Evolutionary conservation across 1,140 invertebrate genomes (phyloP).

Genomic region (Nautilus pompilius): DNA sequence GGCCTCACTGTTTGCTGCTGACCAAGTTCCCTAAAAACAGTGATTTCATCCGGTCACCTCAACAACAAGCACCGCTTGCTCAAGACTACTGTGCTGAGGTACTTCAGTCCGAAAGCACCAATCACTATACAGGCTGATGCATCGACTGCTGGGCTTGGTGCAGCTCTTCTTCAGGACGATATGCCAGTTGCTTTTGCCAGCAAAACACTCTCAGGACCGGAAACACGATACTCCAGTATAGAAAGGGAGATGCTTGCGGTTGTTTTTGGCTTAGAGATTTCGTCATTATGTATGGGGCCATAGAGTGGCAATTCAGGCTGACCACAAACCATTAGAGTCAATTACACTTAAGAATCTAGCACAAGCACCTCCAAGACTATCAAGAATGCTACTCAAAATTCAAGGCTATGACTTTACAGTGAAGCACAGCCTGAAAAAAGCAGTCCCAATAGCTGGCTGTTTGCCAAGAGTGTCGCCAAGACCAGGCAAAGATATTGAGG

Average conservation of each 20-base stretch:
- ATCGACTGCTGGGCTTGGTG: conserved; percentile 46
- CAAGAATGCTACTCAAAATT: conserved; percentile 21
- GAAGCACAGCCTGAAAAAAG: conserved; percentile 20
- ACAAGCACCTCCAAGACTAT: conserved; percentile 16
- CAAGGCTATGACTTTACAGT: conserved; percentile 30
- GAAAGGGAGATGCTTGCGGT: conserved; percentile 60
- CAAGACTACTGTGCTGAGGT: too few species aligned
- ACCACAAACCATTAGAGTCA: conserved; percentile 25
- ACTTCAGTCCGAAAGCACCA: too few species aligned
- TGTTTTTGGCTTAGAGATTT: conserved; percentile 58
- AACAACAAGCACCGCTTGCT: too few species aligned
- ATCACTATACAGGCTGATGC: conserved; percentile 22
- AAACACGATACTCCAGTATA: conserved; percentile 57
- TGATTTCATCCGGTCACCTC: too few species aligned
- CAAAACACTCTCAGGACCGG: conserved; percentile 45
- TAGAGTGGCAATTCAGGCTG: conserved; percentile 16
- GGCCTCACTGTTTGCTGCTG: too few species aligned
- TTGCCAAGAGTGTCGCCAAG: conserved; percentile 8
- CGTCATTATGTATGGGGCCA: conserved; percentile 54
- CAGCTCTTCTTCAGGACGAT: conserved; percentile 54
- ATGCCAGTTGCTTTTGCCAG: conserved; percentile 55
- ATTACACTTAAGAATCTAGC: conserved; percentile 21
- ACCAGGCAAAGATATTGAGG: not conserved
- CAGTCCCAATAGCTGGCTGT: conserved; percentile 19
- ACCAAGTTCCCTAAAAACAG: too few species aligned